Conservation (phyloP, 2,888 invertebrate genomes). For the Drosophila subquinaria region DNA sequence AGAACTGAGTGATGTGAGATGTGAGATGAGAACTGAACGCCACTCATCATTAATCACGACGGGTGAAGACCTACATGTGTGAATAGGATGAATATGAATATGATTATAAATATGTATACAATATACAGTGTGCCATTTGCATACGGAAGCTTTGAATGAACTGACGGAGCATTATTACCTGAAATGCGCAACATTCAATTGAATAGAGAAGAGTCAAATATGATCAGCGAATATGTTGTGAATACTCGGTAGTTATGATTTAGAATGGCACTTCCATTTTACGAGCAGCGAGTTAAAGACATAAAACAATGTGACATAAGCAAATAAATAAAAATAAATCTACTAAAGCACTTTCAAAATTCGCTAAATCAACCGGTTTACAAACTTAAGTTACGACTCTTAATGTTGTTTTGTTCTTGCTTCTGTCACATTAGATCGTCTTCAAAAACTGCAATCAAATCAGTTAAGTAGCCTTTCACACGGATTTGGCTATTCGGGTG, state of each 20-base stretch:
- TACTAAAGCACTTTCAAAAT: conserved; percentile 71
- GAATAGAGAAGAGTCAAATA: conserved; percentile 4
- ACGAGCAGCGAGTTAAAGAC: conserved; percentile 25
- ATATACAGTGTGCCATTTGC: conserved; percentile 58
- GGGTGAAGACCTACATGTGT: conserved; percentile 38
- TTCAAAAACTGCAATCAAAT: conserved; percentile 59
- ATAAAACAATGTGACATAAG: conserved; percentile 25
- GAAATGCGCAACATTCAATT: conserved; percentile 28
- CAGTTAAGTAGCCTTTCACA: conserved; percentile 49
- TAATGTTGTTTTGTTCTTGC: conserved; percentile 16
- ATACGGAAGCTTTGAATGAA: conserved; percentile 69
- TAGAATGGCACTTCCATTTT: conserved; percentile 21
- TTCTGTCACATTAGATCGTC: conserved; percentile 33
- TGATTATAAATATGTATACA: conserved; percentile 23
- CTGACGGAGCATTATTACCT: conserved; percentile 18
- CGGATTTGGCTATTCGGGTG: conserved; percentile 23
- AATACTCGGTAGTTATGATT: conserved; percentile 14
- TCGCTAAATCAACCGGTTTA: conserved; percentile 73
- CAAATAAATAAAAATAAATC: conserved; percentile 50
- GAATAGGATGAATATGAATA: conserved; percentile 31
- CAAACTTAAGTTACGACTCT: conserved; percentile 11
- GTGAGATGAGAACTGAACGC: conserved; percentile 17
- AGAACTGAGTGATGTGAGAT: conserved; percentile 11
- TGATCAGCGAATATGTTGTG: neutral
- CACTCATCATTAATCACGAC: conserved; percentile 75